Evolutionary conservation across 2,113 vertebrate genomes (phyloP).

Genomic region (Python bivittatus): DNA sequence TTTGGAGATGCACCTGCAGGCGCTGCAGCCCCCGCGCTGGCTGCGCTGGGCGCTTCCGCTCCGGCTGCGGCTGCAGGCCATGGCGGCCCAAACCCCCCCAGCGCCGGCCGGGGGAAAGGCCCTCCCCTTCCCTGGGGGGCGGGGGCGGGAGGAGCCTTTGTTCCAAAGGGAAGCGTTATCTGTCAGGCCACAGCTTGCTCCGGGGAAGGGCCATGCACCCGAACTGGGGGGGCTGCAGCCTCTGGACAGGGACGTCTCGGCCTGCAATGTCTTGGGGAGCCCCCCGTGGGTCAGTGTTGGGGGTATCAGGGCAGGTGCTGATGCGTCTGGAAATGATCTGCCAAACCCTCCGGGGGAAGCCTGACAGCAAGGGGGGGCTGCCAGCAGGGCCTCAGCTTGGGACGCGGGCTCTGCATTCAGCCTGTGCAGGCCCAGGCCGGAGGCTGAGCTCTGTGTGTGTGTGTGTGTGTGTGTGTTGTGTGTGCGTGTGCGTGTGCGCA

Average conservation of each 20-base stretch:
- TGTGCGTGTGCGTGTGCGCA: background rate
- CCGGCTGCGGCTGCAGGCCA: too few relatives aligned
- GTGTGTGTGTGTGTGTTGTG: background rate
- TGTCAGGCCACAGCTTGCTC: background rate
- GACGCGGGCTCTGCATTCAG: rapidly evolving
- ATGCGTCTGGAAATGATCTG: background rate
- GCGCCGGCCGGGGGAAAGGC: background rate
- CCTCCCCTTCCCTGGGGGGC: background rate
- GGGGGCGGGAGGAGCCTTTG: background rate
- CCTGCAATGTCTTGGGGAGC: background rate
- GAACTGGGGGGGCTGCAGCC: background rate
- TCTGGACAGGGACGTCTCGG: background rate
- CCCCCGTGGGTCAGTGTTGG: background rate
- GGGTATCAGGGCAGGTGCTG: background rate
- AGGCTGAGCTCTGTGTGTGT: background rate
- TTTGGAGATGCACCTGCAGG: background rate
- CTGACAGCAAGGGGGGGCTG: background rate
- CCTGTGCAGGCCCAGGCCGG: background rate
- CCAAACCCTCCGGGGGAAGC: background rate
- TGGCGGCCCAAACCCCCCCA: too few relatives aligned
- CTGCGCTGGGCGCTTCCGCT: background rate
- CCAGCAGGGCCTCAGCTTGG: background rate
- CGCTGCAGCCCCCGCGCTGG: background rate
- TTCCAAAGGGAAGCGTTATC: background rate
- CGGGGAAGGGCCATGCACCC: background rate